Evolutionary conservation across 2,113 vertebrate species (phyloP), one percentile per base, ranked within the genome.

Genomic region (Crotalus tigris): DNA sequence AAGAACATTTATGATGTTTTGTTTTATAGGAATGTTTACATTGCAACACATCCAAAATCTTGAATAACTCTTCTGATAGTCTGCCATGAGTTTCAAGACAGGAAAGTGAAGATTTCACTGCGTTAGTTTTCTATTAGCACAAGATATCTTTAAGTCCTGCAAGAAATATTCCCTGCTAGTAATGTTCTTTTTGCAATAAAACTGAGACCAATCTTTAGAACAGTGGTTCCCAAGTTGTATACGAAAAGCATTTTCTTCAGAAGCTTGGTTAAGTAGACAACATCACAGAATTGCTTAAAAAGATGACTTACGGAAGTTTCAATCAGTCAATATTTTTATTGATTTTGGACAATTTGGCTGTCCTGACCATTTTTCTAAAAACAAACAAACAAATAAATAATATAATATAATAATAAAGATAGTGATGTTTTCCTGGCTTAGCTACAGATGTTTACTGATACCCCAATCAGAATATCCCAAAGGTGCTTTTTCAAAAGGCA

Each of bases 51-150:
- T 8, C 9, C 94, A n/a, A n/a, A 89, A 24, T 26, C 51, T 17
- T 1, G 3, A 39, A 92, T 1, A 21, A 87, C 26, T 93, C 4
- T 95, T 93, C 85, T 44, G 29, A 24, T 2, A 26, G 19, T 92
- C 92, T 92, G 49, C 75, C 23, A 53, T 92, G 90, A 85, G 91
- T 93, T 19, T 15, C 17, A 88, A 26, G 90, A 94, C 69, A 94
- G 92, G 91, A 53, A 87, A 87, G 26, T 53, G 15, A 81, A 81
- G 69, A 15, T 13, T 33, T 75, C 69, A 33, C 91, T 92, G 10
- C 1, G 95, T 93, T 95, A 95, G 96, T 95, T 97, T 94, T 94
- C 94, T 94, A 94, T 95, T 92, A 93, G 92, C 92, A 88, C 92
- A 92, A 81, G n/a, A 81, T 39, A 61, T 94, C 95, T 95, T 49